Conservation (phyloP, 2,888 invertebrate species). For the Drosophila nr. perissopoda region DNA sequence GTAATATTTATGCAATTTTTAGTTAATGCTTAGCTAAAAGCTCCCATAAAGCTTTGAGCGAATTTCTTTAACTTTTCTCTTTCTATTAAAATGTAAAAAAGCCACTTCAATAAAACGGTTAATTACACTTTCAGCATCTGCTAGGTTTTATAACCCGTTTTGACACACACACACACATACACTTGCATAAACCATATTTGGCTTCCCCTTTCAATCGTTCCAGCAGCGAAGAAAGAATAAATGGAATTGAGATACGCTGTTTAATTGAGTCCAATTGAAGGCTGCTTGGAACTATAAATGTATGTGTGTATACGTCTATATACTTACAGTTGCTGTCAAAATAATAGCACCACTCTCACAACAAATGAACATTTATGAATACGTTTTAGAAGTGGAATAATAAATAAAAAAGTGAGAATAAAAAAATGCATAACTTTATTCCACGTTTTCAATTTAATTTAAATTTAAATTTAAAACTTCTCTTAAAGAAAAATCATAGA, state of each 20-base stretch:
- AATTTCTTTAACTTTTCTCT: not conserved
- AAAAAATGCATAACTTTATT: not conserved
- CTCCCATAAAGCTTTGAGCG: not conserved
- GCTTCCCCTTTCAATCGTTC: constrained; percentile 18
- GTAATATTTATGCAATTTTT: not conserved
- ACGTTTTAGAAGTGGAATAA: not conserved
- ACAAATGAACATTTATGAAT: not conserved
- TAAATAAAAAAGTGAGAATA: not conserved
- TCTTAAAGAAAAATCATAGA: not conserved
- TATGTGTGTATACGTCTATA: not conserved
- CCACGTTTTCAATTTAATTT: not conserved
- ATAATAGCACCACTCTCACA: not conserved
- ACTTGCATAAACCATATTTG: constrained; percentile 26
- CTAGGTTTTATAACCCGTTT: constrained; percentile 2
- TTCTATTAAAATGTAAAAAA: not conserved
- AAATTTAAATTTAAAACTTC: not conserved
- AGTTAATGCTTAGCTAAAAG: too few relatives aligned
- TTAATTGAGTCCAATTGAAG: constrained; percentile 68
- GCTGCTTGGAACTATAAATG: constrained; percentile 17
- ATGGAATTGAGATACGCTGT: constrained; percentile 37
- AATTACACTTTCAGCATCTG: constrained; percentile 8
- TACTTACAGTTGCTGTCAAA: not conserved
- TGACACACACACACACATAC: not conserved
- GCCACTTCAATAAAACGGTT: constrained; percentile 22
- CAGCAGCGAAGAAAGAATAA: constrained; percentile 8